Conservation (phyloP, 1,140 invertebrate genomes). For the Habropoda laboriosa region DNA sequence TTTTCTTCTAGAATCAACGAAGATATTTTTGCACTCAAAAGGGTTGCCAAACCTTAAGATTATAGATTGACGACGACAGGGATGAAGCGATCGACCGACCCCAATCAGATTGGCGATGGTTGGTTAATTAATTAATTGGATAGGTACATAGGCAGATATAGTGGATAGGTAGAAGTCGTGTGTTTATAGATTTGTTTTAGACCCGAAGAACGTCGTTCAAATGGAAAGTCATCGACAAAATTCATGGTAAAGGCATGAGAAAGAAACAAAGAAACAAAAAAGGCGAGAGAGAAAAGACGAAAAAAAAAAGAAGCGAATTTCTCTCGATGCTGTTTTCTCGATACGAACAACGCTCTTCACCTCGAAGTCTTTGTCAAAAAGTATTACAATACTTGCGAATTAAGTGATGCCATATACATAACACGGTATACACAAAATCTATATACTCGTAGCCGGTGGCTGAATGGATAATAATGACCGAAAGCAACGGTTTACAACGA, state of each 20-base stretch:
- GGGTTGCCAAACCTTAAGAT: no score
- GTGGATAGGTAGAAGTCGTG: constrained; percentile 21
- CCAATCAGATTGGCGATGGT: constrained; percentile 13
- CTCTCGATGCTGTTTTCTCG: constrained; percentile 14
- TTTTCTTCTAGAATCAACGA: constrained; percentile 34
- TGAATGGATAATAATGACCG: constrained; percentile 38
- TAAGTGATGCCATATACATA: constrained; percentile 58
- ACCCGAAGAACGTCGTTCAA: constrained; percentile 39
- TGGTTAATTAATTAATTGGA: constrained; percentile 42
- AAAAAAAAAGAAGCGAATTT: neutral
- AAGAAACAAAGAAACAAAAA: neutral
- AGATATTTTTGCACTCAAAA: no score
- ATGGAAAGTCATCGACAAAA: constrained; percentile 5
- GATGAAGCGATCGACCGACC: constrained; percentile 41
- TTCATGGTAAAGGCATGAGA: neutral
- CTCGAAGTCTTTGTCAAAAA: constrained; percentile 45
- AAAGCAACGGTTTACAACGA: constrained; percentile 44
- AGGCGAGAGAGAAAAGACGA: neutral
- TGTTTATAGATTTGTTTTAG: constrained; percentile 47
- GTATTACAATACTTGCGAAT: constrained; percentile 55
- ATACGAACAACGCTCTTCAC: constrained; percentile 33
- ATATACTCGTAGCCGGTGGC: constrained; percentile 28
- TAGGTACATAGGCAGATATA: constrained; percentile 48
- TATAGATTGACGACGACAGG: constrained; percentile 57
- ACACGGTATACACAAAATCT: constrained; percentile 62